Conservation (phyloP, 1,140 invertebrate genomes). For the Leptinotarsa lineolata region DNA sequence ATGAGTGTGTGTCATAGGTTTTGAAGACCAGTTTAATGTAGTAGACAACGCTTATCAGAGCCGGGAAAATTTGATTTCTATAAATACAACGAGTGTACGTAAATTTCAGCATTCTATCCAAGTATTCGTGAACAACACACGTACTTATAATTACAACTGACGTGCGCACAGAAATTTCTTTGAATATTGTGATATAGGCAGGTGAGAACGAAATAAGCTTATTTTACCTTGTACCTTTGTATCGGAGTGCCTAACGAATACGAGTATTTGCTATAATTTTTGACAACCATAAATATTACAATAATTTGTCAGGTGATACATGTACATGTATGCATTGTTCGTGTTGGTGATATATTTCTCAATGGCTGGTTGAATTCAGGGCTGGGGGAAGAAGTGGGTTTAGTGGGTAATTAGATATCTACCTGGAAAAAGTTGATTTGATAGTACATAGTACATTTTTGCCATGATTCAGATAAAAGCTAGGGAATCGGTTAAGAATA, state of each 20-base stretch:
- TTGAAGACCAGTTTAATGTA: not conserved
- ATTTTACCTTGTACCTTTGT: not conserved
- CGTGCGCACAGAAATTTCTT: not conserved
- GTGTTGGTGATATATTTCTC: no score
- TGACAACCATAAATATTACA: no score
- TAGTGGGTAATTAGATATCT: no score
- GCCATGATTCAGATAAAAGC: no score
- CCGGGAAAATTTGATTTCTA: not conserved
- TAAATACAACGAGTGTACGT: not conserved
- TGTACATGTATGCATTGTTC: no score
- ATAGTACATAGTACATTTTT: no score
- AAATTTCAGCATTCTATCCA: not conserved
- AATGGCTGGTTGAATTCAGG: no score
- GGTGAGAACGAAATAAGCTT: not conserved
- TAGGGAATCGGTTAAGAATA: no score
- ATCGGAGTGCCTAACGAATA: not conserved
- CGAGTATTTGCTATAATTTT: not conserved
- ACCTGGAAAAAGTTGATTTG: no score
- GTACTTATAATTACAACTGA: not conserved
- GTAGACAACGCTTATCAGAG: slow-evolving; percentile 5
- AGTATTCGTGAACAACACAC: not conserved
- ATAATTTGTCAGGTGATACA: no score
- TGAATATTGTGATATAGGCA: not conserved
- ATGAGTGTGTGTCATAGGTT: not conserved
- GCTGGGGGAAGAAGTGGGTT: no score